A percentile compares a stretch with the other conserved stretches of the same genome.
Evolutionary conservation across 2,113 vertebrate genomes (phyloP).

Genomic region (Rhabdornis inornatus): DNA sequence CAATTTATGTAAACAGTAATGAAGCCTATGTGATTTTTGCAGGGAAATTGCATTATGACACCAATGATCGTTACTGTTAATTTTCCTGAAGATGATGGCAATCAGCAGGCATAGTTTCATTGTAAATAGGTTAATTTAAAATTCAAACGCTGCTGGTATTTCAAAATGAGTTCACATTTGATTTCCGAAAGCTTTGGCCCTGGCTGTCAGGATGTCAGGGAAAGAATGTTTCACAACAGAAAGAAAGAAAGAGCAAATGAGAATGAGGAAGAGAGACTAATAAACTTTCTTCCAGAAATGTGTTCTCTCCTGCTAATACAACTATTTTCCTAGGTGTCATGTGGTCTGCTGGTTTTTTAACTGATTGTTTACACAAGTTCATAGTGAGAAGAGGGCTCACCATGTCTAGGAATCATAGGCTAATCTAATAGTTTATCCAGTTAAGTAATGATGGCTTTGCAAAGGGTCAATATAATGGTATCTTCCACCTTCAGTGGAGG

Average conservation of each 20-base stretch:
- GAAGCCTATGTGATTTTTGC: conserved; percentile 82
- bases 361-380: neutral
- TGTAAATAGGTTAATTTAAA: conserved; percentile 86
- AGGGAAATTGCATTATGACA: conserved; percentile 83
- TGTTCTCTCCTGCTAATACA: neutral
- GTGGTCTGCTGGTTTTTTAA: neutral
- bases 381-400: neutral
- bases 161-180: conserved; percentile 80
- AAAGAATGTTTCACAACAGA: conserved; percentile 40
- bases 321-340: neutral
- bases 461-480: neutral
- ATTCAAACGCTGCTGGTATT: conserved; percentile 80
- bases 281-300: neutral
- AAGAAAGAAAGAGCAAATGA: neutral
- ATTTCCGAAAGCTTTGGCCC: conserved; percentile 75
- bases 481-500: neutral
- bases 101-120: conserved; percentile 83
- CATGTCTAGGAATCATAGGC: neutral
- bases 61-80: conserved; percentile 84
- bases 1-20: conserved; percentile 87
- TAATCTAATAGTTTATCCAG: neutral
- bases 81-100: conserved; percentile 84
- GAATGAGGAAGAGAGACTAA: neutral
- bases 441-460: neutral
- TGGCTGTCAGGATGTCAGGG: conserved; percentile 60